A percentile compares a stretch with the other conserved stretches of the same genome.
Conservation (phyloP, 2,888 invertebrate genomes). For the Rhabditoides inermis region DNA sequence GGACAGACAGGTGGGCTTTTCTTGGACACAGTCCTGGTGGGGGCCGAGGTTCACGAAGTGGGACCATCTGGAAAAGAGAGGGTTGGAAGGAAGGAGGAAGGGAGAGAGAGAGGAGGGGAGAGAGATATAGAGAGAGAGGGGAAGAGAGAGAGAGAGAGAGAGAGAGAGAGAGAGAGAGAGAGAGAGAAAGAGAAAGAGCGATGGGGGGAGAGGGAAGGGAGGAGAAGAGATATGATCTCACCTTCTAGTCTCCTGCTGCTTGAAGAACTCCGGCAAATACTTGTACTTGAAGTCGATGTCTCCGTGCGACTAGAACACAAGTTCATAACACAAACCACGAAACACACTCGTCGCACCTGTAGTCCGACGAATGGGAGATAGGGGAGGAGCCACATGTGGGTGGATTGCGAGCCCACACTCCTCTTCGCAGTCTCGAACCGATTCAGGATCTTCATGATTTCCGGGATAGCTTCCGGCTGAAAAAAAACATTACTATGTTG, state of each 20-base stretch:
- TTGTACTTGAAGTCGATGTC: conserved; percentile 50
- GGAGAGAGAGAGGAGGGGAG: too few species aligned
- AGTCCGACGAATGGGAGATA: conserved; percentile 49
- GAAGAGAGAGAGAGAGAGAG: too few species aligned
- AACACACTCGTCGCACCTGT: conserved; percentile 28
- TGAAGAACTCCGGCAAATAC: conserved; percentile 50
- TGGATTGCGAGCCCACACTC: conserved; percentile 42
- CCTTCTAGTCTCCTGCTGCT: conserved; percentile 40
- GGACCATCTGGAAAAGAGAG: conserved; percentile 30
- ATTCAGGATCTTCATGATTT: conserved; percentile 39
- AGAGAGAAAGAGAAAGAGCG: too few species aligned
- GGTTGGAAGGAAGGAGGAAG: too few species aligned
- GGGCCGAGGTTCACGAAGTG: too few species aligned
- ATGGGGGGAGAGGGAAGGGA: too few species aligned
- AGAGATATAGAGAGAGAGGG: too few species aligned
- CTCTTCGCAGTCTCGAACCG: conserved; percentile 45
- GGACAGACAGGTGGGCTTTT: conserved; percentile 43
- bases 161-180: too few species aligned
- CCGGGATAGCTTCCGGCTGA: conserved; percentile 39
- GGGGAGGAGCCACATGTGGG: conserved; percentile 49
- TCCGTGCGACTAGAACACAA: conserved; percentile 33
- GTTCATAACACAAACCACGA: too few species aligned
- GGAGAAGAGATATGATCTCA: conserved; percentile 51
- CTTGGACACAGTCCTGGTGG: conserved; percentile 44
- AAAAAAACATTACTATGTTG: too few species aligned